Evolutionary conservation across 2,888 invertebrate genomes (phyloP).

Genomic region (Dorcus hopei): DNA sequence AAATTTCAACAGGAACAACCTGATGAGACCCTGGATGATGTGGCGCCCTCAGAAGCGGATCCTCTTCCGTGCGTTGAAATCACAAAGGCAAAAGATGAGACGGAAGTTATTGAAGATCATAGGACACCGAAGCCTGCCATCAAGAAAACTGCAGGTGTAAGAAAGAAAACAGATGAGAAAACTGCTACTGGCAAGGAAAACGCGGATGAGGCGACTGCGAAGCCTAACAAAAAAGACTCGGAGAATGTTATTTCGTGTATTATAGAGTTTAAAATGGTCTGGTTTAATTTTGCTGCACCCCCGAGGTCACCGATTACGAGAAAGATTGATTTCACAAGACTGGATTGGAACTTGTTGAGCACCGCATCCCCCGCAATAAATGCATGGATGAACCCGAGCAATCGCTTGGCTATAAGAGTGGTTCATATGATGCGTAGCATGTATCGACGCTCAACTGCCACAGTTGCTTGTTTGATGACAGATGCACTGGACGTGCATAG

Average conservation of each 20-base stretch:
- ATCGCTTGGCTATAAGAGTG: slow-evolving; percentile 81
- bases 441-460: slow-evolving; percentile 77
- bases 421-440: slow-evolving; percentile 77
- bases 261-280: slow-evolving; percentile 84
- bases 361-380: slow-evolving; percentile 96
- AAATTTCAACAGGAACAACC: slow-evolving; percentile 72
- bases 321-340: slow-evolving; percentile 89
- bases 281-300: slow-evolving; percentile 98
- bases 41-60: slow-evolving; percentile 1
- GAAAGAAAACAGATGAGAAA: slow-evolving; percentile 15
- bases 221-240: slow-evolving; percentile 55
- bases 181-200: slow-evolving; percentile 19
- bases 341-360: slow-evolving; percentile 95
- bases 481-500: slow-evolving; percentile 86
- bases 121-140: slow-evolving; percentile 23
- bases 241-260: slow-evolving; percentile 83
- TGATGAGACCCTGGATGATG: slow-evolving; percentile 11
- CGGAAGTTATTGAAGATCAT: neutral
- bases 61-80: neutral
- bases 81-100: slow-evolving; percentile 24
- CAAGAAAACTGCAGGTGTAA: slow-evolving; percentile 6
- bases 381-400: slow-evolving; percentile 96
- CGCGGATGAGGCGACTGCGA: neutral
- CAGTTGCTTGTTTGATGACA: slow-evolving; percentile 93
- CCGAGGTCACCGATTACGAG: slow-evolving; percentile 90